Percentiles rank a stretch among this genome's conserved stretches.
Conservation (phyloP, 1,140 invertebrate genomes). For the Cotesia vestalis region DNA sequence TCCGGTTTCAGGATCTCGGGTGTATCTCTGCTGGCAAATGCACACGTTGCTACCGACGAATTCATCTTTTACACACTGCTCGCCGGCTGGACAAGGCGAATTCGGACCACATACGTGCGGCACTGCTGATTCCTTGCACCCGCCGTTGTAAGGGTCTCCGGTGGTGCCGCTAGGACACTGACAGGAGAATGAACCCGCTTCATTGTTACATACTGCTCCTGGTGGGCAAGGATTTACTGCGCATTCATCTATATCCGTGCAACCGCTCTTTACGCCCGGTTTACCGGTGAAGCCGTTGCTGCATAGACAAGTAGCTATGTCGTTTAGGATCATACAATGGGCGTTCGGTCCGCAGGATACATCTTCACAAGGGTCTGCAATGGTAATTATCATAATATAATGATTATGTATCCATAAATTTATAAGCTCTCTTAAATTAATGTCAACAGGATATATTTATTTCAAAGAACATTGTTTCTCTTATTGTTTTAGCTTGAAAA, state of each 20-base stretch:
- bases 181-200: conserved; percentile 85
- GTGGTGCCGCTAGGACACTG: conserved; percentile 83
- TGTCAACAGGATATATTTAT: too few species aligned
- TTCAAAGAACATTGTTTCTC: too few species aligned
- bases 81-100: conserved; percentile 82
- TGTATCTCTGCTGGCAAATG: conserved; percentile 86
- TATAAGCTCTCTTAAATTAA: too few species aligned
- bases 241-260: conserved; percentile 89
- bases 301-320: conserved; percentile 85
- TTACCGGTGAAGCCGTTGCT: conserved; percentile 78
- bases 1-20: conserved; percentile 74
- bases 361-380: conserved; percentile 87
- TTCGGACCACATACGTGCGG: conserved; percentile 74
- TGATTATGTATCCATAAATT: too few species aligned
- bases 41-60: conserved; percentile 80
- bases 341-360: conserved; percentile 86
- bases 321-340: conserved; percentile 86
- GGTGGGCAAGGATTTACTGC: conserved; percentile 76
- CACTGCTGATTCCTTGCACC: conserved; percentile 73
- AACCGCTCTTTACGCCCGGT: conserved; percentile 75
- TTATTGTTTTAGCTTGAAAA: too few species aligned
- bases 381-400: conserved; percentile 19
- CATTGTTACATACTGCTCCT: conserved; percentile 87
- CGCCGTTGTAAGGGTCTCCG: conserved; percentile 75
- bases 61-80: conserved; percentile 84